These are phyloP conservation scores for Molossus alvarezi DNA, from an alignment of 2,797 vertebrate species.

Conservation along the genomic window DNA sequence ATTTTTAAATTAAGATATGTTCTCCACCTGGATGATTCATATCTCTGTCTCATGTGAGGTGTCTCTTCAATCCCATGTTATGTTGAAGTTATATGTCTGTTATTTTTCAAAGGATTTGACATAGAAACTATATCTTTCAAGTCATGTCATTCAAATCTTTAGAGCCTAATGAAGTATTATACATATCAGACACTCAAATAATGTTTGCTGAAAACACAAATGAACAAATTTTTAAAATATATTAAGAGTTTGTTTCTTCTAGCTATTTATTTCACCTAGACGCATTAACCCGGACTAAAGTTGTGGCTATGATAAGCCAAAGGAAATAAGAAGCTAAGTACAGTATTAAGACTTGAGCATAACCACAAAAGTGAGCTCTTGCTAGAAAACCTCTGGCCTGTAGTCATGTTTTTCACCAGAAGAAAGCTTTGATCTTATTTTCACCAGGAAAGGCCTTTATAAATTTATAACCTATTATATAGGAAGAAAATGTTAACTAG, in stretches of 20 bases:
- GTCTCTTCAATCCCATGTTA: background rate
- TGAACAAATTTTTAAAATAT: slow-evolving; percentile 37
- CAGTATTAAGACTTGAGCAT: background rate
- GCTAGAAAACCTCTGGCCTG: background rate
- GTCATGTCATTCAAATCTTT: slow-evolving; percentile 16
- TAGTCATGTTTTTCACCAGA: background rate
- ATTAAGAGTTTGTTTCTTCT: slow-evolving; percentile 42
- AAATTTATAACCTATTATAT: slow-evolving; percentile 26
- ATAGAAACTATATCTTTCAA: background rate
- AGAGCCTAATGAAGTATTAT: background rate
- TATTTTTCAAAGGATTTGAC: slow-evolving; percentile 32
- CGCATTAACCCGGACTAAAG: slow-evolving; percentile 29
- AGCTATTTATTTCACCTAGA: slow-evolving; percentile 8
- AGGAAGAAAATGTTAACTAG: slow-evolving; percentile 31
- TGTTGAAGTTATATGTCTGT: slow-evolving; percentile 20
- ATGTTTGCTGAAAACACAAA: slow-evolving; percentile 57
- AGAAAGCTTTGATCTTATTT: background rate
- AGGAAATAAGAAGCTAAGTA: background rate
- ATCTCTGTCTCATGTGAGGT: background rate
- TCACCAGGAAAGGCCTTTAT: background rate
- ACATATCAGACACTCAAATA: background rate
- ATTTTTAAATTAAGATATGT: slow-evolving; percentile 57
- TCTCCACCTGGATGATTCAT: background rate
- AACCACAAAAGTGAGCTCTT: background rate
- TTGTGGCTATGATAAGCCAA: slow-evolving; percentile 46